phyloP scores from a whole-genome alignment of 2,888 invertebrate species.

The Cybosia mesomella region DNA sequence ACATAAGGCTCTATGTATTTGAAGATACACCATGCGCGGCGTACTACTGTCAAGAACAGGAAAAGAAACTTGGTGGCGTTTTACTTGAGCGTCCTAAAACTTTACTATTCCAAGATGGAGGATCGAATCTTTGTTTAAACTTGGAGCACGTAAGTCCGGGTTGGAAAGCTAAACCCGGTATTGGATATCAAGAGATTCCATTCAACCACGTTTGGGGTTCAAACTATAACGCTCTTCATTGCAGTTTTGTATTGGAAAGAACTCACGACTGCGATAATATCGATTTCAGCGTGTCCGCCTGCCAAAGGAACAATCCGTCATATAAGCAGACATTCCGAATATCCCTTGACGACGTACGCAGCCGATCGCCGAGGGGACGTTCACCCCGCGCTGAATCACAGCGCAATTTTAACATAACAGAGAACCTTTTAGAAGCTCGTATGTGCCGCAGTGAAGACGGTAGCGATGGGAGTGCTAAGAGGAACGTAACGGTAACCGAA shows the following conservation, averaged over 20 bases:
- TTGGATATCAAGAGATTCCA: slow-evolving; percentile 95
- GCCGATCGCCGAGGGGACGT: slow-evolving; percentile 80
- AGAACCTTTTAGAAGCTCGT: slow-evolving; percentile 80
- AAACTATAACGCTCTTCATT: slow-evolving; percentile 95
- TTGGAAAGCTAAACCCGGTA: slow-evolving; percentile 95
- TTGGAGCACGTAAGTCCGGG: slow-evolving; percentile 95
- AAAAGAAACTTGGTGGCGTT: slow-evolving; percentile 93
- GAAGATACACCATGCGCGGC: slow-evolving; percentile 98
- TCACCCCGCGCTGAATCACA: slow-evolving; percentile 82
- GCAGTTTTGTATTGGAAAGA: slow-evolving; percentile 94
- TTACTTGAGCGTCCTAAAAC: slow-evolving; percentile 96
- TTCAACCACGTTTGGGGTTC: slow-evolving; percentile 97
- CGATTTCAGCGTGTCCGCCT: slow-evolving; percentile 80
- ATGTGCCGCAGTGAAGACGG: slow-evolving; percentile 83
- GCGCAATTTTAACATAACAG: slow-evolving; percentile 82
- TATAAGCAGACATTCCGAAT: slow-evolving; percentile 84
- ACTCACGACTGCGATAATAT: slow-evolving; percentile 87
- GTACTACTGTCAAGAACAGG: slow-evolving; percentile 93
- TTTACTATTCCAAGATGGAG: slow-evolving; percentile 96
- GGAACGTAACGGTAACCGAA: slow-evolving; percentile 87
- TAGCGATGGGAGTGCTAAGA: slow-evolving; percentile 78
- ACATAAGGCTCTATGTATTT: slow-evolving; percentile 96
- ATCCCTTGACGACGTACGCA: slow-evolving; percentile 79
- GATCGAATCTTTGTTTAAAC: slow-evolving; percentile 94
- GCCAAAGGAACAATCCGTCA: slow-evolving; percentile 82